Evolutionary conservation across 2,113 vertebrate genomes (phyloP), one percentile per base, ranked within the genome.

Genomic region (Gymnarchus niloticus): DNA sequence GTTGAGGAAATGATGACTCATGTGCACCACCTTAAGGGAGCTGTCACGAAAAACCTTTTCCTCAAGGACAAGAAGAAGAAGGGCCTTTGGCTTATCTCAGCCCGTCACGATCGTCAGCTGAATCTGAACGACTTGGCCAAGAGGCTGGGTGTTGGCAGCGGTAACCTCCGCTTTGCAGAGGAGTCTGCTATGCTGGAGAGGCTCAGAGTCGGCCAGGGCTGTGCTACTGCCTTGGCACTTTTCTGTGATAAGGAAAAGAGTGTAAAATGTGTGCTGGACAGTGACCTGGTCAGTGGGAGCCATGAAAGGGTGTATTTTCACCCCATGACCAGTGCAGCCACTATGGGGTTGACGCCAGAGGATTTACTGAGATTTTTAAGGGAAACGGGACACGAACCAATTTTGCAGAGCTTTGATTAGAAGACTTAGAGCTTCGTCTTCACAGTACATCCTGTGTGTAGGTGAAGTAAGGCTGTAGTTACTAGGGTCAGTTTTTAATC

Each of bases 1-100:
- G 95, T 99, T 86, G 97, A 99, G 92, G 96, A 98, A 90, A 99
- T 99, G 97, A 97, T 98, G 97, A 95, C 94, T 14, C 95, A 99
- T 0, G 92, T 98, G 17, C 94, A 96, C 83, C 95, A 96, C 6
- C 82, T 98, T 85, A 93, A 90, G 65, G 97, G 97, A 19, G 95
- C 90, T 2, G 93, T 98, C 85, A 95, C 96, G 9, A 99, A 99
- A 91, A 99, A 98, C 89, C 95, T 98, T 17, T 99, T 98, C 89
- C 92, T 99, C 52, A 98, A 96, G 85, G 98, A 99, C 92, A 99
- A 98, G 90, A 99, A 96, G 93, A 98, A 97, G 93, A 99, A 98
- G 89, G 69, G 90, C 1, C 95, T 97, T 84, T 99, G 96, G 95
- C 91, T 99, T 88, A 96, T 99, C 88, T 97, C 93, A 0, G 93